These are phyloP conservation scores for Toxotes lorentzi DNA, from an alignment of 2,797 vertebrate species.

Conservation along the genomic window DNA sequence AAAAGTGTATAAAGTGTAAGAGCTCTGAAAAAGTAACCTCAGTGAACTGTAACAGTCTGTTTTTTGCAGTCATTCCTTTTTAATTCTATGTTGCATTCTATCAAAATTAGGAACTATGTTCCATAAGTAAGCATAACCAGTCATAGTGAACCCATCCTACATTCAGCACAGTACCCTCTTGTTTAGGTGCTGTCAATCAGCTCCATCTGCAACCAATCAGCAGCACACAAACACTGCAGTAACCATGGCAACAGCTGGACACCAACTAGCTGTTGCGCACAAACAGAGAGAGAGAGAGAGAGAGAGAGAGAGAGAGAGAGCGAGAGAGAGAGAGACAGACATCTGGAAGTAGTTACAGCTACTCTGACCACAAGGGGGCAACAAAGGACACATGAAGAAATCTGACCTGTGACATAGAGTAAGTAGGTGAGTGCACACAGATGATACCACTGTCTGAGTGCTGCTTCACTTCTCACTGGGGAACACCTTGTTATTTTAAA, in stretches of 20 bases:
- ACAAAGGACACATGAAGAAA: conserved; percentile 23
- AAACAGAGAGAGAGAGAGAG: background rate
- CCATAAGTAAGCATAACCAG: background rate
- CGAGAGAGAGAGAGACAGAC: conserved; percentile 22
- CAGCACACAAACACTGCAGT: conserved; percentile 59
- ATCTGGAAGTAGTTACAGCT: conserved; percentile 73
- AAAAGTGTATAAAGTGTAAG: too few species aligned
- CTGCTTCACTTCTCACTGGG: too few species aligned
- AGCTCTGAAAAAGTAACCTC: too few species aligned
- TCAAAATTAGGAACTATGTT: background rate
- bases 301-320: conserved; percentile 20
- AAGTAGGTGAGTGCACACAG: background rate
- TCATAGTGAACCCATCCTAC: background rate
- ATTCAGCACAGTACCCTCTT: background rate
- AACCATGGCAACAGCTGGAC: conserved; percentile 56
- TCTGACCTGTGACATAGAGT: too few species aligned
- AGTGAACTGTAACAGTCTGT: too few species aligned
- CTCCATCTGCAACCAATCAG: conserved; percentile 62
- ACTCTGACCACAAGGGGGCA: conserved; percentile 68
- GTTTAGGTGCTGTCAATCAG: conserved; percentile 45
- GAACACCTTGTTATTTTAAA: too few species aligned
- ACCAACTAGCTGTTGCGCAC: conserved; percentile 57
- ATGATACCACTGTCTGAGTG: too few species aligned
- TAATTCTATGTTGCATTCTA: too few species aligned
- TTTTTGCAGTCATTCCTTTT: too few species aligned